Conservation (phyloP, 2,797 vertebrate species). For the Tauraco hartlaubi region DNA sequence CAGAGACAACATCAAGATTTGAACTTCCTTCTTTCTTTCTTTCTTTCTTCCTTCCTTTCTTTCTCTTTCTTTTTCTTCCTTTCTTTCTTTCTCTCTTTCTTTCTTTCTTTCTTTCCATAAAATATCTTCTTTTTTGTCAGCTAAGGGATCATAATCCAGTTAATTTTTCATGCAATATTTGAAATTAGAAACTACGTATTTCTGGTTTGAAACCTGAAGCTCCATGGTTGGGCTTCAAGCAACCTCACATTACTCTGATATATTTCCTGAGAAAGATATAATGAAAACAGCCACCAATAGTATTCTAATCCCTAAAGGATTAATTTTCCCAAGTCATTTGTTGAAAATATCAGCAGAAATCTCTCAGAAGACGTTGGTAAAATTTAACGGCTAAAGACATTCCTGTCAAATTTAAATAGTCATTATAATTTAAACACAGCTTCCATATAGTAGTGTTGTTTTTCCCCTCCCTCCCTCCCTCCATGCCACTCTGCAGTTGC, state of each 20-base stretch:
- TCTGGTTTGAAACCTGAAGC: not conserved
- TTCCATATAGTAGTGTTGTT: not conserved
- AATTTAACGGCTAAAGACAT: not conserved
- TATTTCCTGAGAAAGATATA: not conserved
- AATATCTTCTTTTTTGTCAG: not conserved
- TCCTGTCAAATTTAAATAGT: not conserved
- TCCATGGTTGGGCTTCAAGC: not conserved
- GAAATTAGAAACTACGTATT: not conserved
- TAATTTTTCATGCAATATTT: not conserved
- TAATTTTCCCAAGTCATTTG: not conserved
- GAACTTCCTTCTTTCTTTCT: not conserved
- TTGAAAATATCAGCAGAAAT: not conserved
- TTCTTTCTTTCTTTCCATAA: accelerated
- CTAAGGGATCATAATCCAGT: not conserved
- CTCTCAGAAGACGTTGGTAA: not conserved
- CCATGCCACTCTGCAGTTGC: not conserved
- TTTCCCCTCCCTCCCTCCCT: not conserved
- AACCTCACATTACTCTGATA: not conserved
- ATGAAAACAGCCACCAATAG: not conserved
- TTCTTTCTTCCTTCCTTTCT: not conserved
- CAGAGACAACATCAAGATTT: not conserved
- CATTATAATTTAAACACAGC: not conserved
- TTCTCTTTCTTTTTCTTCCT: too few relatives aligned
- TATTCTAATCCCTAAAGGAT: not conserved
- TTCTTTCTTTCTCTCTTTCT: not conserved